These are phyloP conservation scores for Limnephilus marmoratus DNA, from an alignment of 2,888 invertebrate species.

Conservation along the genomic window DNA sequence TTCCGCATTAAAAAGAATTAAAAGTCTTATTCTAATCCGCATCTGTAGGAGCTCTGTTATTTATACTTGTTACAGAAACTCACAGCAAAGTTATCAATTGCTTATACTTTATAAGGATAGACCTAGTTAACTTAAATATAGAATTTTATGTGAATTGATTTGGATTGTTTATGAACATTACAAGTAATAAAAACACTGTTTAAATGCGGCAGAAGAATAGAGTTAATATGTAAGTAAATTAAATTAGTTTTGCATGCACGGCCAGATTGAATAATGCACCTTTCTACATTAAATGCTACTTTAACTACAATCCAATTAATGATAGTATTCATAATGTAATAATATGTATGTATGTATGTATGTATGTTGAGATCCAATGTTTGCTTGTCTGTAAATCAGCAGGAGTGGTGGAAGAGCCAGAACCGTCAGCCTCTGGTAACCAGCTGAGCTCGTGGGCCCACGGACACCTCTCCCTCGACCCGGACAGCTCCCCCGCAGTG, in stretches of 20 bases:
- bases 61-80: too few relatives aligned
- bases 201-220: conserved; percentile 63
- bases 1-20: too few relatives aligned
- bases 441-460: conserved; percentile 48
- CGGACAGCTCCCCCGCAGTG: conserved; percentile 55
- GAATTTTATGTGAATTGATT: conserved; percentile 2
- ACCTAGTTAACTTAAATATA: background rate
- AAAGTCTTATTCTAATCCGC: too few relatives aligned
- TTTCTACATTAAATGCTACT: background rate
- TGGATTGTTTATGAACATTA: conserved; percentile 34
- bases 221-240: conserved; percentile 61
- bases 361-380: background rate
- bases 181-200: conserved; percentile 57
- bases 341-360: background rate
- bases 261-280: conserved; percentile 15
- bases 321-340: background rate
- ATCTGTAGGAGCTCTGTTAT: too few relatives aligned
- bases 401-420: conserved; percentile 59
- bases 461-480: background rate
- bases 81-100: too few relatives aligned
- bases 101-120: background rate
- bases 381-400: conserved; percentile 6
- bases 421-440: conserved; percentile 48
- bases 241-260: conserved; percentile 48
- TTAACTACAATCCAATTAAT: background rate